Evolutionary conservation across 2,797 vertebrate genomes (phyloP), one percentile per base, ranked within the genome.

Genomic region (Basileuterus tristriatus): DNA sequence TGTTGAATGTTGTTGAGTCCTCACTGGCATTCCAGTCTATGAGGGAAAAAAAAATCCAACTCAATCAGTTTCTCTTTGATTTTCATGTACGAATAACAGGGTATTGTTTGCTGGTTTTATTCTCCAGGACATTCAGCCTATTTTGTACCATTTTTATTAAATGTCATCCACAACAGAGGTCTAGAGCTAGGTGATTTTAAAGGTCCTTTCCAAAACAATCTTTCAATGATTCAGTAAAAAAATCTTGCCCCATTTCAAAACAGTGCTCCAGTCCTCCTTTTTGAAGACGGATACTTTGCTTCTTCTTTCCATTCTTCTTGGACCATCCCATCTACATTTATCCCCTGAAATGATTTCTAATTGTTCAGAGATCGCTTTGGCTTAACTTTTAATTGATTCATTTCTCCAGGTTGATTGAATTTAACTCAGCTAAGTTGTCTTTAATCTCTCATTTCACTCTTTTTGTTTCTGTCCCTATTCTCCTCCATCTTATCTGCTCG

Each of bases 121-220:
- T 85, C 22, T 32, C 18, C n/a, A 85, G 43, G 5, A 1, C 2
- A 0, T 68, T 65, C 37, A 50, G 18, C 9, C 3, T 58, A 36
- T 12, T 41, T 89, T 91, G 63, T 34, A 8, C 4, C 5, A 1
- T 14, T n/a, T 76, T 55, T 70, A 56, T 21, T 0, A 18, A 71
- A 58, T 44, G 6, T n/a, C 52, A n/a, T 22, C 13, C 2, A 29
- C 4, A 49, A 11, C 5, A 52, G 15, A 3, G 1, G 4, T 10
- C 15, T 63, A 24, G 11, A 87, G 24, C 4, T 52, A 39, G 8
- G 8, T 58, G 24, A 30, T 43, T 53, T 90, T 70, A 83, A 86
- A 80, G 9, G 7, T 65, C 11, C 2, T 6, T 92, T 83, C 36
- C 27, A 65, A 49, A 2, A 1, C 21, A 53, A 17, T 15, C 7